These are phyloP conservation scores for Drosophila leontia DNA, from an alignment of 1,140 invertebrate genomes.

Conservation along the genomic window DNA sequence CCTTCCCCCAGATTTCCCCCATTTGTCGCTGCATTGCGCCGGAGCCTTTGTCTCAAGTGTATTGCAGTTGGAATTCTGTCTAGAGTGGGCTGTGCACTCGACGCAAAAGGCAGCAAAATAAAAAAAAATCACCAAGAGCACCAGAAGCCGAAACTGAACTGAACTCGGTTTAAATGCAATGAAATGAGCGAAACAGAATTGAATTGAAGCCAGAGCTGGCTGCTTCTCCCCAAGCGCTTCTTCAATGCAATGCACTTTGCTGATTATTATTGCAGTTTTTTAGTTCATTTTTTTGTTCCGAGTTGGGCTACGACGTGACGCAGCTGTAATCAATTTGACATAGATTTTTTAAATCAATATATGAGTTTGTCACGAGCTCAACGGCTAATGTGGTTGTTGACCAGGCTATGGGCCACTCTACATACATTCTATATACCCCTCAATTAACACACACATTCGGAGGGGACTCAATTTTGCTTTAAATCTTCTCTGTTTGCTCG, in stretches of 20 bases:
- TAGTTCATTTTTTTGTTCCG: slow-evolving; percentile 15
- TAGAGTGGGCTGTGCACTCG: slow-evolving; percentile 53
- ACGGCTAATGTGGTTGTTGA: slow-evolving; percentile 21
- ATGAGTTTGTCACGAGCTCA: slow-evolving; percentile 44
- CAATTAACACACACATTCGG: slow-evolving; percentile 18
- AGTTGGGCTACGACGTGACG: slow-evolving; percentile 28
- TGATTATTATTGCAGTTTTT: slow-evolving; percentile 69
- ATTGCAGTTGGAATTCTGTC: slow-evolving; percentile 70
- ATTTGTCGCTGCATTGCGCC: slow-evolving; percentile 42
- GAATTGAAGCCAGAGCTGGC: slow-evolving; percentile 17
- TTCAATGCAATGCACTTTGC: slow-evolving; percentile 67
- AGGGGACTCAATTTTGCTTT: slow-evolving; percentile 22
- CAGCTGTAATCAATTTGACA: slow-evolving; percentile 75
- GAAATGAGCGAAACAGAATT: slow-evolving; percentile 23
- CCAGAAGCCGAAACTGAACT: slow-evolving; percentile 32
- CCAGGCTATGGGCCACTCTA: slow-evolving; percentile 17
- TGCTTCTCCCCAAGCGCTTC: slow-evolving; percentile 25
- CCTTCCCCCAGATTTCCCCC: slow-evolving; percentile 9
- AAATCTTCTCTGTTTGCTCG: slow-evolving; percentile 7
- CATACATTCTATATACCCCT: slow-evolving; percentile 6
- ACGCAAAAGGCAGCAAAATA: slow-evolving; percentile 11
- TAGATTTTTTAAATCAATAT: slow-evolving; percentile 77
- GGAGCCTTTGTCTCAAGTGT: slow-evolving; percentile 65
- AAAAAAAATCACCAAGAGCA: slow-evolving; percentile 8
- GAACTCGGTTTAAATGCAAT: slow-evolving; percentile 19